Evolutionary conservation across 2,888 invertebrate species (phyloP).

Genomic region (Sesia bembeciformis): DNA sequence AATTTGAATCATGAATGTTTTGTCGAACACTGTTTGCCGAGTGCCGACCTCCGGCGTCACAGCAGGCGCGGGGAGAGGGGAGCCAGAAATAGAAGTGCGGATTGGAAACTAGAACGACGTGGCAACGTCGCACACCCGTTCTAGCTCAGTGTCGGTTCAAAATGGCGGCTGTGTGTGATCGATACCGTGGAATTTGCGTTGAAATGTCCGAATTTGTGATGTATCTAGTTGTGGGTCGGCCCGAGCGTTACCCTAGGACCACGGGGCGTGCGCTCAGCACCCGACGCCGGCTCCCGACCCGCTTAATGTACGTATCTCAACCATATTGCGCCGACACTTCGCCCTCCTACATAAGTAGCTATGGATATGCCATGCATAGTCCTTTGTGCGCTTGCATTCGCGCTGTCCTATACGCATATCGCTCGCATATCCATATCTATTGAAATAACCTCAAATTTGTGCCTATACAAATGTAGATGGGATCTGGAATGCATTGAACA

Average conservation of each 20-base stretch:
- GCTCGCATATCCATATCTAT: conserved; percentile 37
- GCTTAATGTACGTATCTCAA: conserved; percentile 68
- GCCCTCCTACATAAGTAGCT: conserved; percentile 39
- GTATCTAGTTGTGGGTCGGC: conserved; percentile 65
- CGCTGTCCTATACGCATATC: conserved; percentile 36
- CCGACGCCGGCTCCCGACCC: conserved; percentile 54
- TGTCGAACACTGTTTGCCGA: conserved; percentile 55
- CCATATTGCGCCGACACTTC: conserved; percentile 69
- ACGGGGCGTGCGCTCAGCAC: conserved; percentile 49
- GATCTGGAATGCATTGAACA: conserved; percentile 25
- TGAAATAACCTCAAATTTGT: conserved; percentile 17
- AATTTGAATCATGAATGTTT: conserved; percentile 54
- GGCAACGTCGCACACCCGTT: conserved; percentile 64
- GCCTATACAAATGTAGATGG: conserved; percentile 23
- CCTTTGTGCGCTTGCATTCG: conserved; percentile 26
- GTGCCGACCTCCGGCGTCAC: conserved; percentile 31
- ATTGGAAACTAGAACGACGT: conserved; percentile 58
- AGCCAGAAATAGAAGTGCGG: conserved; percentile 68
- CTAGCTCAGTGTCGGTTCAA: conserved; percentile 68
- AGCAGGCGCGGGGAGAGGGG: conserved; percentile 35
- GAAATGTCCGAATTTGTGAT: conserved; percentile 66
- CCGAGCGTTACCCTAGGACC: conserved; percentile 57
- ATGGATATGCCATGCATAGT: conserved; percentile 36
- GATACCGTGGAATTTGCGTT: conserved; percentile 68
- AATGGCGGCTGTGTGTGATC: conserved; percentile 74